Evolutionary conservation across 2,888 invertebrate species (phyloP), one percentile per base, ranked within the genome.

Genomic region (Lydus trimaculatus): DNA sequence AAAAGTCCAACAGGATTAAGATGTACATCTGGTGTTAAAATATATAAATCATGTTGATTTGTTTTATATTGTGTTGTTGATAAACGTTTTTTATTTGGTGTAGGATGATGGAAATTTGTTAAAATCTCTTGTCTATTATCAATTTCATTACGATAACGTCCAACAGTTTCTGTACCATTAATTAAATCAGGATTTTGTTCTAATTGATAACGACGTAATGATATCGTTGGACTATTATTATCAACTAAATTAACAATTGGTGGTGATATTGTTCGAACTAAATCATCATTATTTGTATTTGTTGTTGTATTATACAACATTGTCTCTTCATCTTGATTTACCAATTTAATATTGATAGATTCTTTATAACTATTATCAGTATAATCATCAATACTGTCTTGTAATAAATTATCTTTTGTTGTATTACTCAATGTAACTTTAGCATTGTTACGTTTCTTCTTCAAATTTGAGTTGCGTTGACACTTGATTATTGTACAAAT

Each of bases 121-220:
- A 61, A 39, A 39, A 39, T 39, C 39, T 61, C 58, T 7, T 43
- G 33, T 28, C 61, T 52, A 25, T 56, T 56, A 52, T 72, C 75
- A 65, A 69, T 70, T 52, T 72, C 76, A 56, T 25, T 56, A 20
- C 73, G 61, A 52, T 64, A 64, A 28, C 75, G 70, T 52, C 74
- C 88, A 0, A 88, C 87, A 73, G 87, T 91, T 85, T 92, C 92
- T 75, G 91, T 91, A 81, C 93, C 93, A 85, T 91, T 93, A 82
- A 94, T 92, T 82, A 94, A 87, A 85, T 94, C 93, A 65, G 93
- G 93, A 85, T 93, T 93, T 84, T 91, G 91, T 83, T 93, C 93
- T 76, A 82, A 73, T 71, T 84, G 86, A 76, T 87, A 88, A 72
- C 86, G 87, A 66, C 87, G 83, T 73, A 88, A 75, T 1, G 87